Percentiles rank a stretch among this genome's conserved stretches.
These are phyloP conservation scores for Stegana nigrithorax DNA, from an alignment of 2,888 invertebrate genomes.

Conservation along the genomic window DNA sequence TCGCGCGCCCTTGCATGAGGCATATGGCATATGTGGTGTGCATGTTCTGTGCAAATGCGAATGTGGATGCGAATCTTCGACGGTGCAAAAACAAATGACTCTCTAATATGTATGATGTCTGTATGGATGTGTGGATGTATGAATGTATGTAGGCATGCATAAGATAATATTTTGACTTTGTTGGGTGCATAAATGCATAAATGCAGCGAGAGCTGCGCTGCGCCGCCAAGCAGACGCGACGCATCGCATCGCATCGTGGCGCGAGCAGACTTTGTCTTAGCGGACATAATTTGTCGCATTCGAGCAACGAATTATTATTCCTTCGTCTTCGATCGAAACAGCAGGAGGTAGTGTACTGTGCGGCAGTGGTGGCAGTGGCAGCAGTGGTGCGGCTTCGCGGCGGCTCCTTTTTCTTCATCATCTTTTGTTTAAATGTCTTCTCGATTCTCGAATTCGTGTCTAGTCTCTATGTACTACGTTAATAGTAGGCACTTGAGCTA, in stretches of 20 bases:
- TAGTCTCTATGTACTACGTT: slow-evolving; percentile 6
- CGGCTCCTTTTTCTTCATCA: slow-evolving; percentile 21
- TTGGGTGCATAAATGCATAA: too few relatives aligned
- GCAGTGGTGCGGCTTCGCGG: slow-evolving; percentile 34
- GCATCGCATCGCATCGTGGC: background rate
- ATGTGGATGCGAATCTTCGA: too few relatives aligned
- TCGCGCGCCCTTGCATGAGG: too few relatives aligned
- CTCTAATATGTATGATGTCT: too few relatives aligned
- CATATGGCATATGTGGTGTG: too few relatives aligned
- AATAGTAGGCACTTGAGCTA: background rate
- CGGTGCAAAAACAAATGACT: too few relatives aligned
- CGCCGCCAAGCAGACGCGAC: background rate
- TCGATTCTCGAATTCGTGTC: background rate
- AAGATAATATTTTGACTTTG: too few relatives aligned
- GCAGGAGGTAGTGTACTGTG: slow-evolving; percentile 50
- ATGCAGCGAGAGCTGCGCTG: too few relatives aligned
- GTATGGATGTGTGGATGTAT: too few relatives aligned
- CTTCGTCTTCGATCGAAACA: slow-evolving; percentile 46
- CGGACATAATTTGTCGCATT: slow-evolving; percentile 31
- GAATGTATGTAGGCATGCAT: too few relatives aligned
- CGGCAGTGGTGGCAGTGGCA: slow-evolving; percentile 32
- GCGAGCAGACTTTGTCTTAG: background rate
- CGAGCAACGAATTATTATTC: slow-evolving; percentile 37
- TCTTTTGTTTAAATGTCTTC: background rate
- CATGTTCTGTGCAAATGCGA: too few relatives aligned